Base-by-base conservation (phyloP, 2,888 invertebrate genomes). In the Tachina lurida region DNA sequence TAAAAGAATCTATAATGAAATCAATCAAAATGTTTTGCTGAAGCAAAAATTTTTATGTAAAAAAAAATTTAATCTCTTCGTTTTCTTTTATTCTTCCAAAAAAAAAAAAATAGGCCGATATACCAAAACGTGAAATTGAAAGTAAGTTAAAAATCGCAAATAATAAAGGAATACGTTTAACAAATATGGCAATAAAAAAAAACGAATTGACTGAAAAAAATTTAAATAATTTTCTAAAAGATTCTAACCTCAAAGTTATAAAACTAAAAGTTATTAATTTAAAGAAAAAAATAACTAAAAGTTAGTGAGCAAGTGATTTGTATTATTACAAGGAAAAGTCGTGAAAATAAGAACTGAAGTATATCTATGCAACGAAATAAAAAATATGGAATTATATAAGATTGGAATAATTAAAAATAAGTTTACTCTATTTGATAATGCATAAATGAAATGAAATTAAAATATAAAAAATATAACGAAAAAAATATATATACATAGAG, bases 101-200 rank as follows among this genome's bases (percentile, higher is more conserved):
- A 31, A 31, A 84, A 31, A 31, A 31, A 31, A 87, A 85, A 92
- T 95, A 97, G 97, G 96, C 96, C 91, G 92, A 97, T 94, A 95
- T 97, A 93, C 96, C 95, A 94, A 95, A 96, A 94, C 96, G 95
- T 94, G 97, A 97, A 93, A 93, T 97, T 93, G 97, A 97, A 95
- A 96, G 97, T 97, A 94, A 97, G 97, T 97, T 94, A 15, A 77
- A 62, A 45, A 76, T 56, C 9, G 17, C 12, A 63, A 15, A 60
- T 45, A 73, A 43, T 47, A 31, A 76, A 54, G 85, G 68, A 74
- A 73, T 85, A 79, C 62, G 43, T 84, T 70, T 22, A 13, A 76
- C n/a, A 60, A 74, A n/a, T 73, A 58, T 56, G 68, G 43, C 52
- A 62, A 62, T 15, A 0, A 31, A 31, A 31, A 31, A 77, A 67